phyloP scores from a whole-genome alignment of 2,113 vertebrate species.

The Pao palembangensis region DNA sequence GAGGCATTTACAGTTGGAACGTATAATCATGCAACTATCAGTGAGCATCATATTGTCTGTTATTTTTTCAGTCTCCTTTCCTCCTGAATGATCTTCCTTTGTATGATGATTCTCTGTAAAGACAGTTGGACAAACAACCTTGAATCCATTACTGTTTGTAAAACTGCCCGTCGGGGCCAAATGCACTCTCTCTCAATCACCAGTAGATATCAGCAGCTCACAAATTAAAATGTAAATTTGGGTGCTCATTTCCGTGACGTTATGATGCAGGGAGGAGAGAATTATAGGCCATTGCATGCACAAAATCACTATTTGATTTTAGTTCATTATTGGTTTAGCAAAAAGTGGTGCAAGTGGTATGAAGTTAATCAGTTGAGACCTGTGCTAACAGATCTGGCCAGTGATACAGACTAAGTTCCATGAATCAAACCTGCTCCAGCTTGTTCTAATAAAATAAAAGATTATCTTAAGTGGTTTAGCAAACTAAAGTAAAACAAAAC shows the following conservation, averaged over 20 bases:
- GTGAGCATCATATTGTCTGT: too few species aligned
- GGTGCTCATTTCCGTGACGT: conserved; percentile 42
- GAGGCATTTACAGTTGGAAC: conserved; percentile 1
- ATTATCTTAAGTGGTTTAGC: too few species aligned
- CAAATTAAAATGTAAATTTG: conserved; percentile 28
- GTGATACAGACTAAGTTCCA: conserved; percentile 28
- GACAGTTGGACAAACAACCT: conserved; percentile 11
- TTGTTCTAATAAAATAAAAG: too few species aligned
- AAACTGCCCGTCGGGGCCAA: conserved; percentile 13
- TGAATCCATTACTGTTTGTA: conserved; percentile 20
- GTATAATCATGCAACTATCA: not conserved
- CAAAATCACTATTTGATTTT: conserved; percentile 27
- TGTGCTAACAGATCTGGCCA: conserved; percentile 24
- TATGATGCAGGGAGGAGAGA: conserved; percentile 23
- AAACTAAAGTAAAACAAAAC: too few species aligned
- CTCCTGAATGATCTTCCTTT: not conserved
- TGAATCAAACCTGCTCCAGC: conserved; percentile 44
- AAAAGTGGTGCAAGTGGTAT: conserved; percentile 26
- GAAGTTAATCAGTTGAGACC: conserved; percentile 48
- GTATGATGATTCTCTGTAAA: too few species aligned
- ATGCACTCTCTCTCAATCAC: conserved; percentile 8
- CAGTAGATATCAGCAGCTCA: conserved; percentile 9
- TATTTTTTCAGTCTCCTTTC: too few species aligned
- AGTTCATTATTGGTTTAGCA: conserved; percentile 30
- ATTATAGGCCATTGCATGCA: conserved; percentile 5